Conservation (phyloP, 2,888 invertebrate genomes). For the Zonitis immaculata region DNA sequence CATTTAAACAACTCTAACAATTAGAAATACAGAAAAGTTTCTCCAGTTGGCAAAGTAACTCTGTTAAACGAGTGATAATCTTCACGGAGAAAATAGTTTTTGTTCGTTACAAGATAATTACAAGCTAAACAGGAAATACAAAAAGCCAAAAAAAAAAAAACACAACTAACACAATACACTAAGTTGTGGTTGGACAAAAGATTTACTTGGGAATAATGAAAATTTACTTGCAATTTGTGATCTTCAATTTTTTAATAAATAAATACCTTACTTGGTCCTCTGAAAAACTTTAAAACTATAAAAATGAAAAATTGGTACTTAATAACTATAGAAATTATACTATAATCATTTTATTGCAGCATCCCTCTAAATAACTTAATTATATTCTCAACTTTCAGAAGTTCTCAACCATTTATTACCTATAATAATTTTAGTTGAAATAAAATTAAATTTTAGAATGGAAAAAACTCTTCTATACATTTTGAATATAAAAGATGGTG, state of each 20-base stretch:
- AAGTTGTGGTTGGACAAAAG: neutral
- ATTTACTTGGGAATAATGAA: neutral
- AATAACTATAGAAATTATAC: slow-evolving; percentile 15
- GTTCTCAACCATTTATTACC: slow-evolving; percentile 7
- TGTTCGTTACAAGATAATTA: neutral
- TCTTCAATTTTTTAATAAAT: slow-evolving; percentile 16
- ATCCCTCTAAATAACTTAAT: slow-evolving; percentile 12
- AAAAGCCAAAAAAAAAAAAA: neutral
- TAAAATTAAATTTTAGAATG: too few species aligned
- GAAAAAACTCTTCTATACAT: too few species aligned
- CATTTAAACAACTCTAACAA: neutral
- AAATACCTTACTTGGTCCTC: slow-evolving; percentile 15
- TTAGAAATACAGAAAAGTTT: neutral
- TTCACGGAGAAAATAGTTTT: neutral
- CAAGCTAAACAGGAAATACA: neutral
- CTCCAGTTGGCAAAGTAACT: neutral
- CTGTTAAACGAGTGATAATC: neutral
- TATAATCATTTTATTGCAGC: slow-evolving; percentile 17
- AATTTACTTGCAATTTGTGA: neutral
- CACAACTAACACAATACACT: neutral
- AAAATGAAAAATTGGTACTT: slow-evolving; percentile 16
- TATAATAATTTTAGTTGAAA: neutral
- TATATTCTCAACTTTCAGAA: slow-evolving; percentile 16
- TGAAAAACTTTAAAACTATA: slow-evolving; percentile 17
- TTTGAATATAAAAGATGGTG: neutral